Evolutionary conservation across 2,113 vertebrate species (phyloP), one percentile per base, ranked within the genome.

Genomic region (Bufo bufo): DNA sequence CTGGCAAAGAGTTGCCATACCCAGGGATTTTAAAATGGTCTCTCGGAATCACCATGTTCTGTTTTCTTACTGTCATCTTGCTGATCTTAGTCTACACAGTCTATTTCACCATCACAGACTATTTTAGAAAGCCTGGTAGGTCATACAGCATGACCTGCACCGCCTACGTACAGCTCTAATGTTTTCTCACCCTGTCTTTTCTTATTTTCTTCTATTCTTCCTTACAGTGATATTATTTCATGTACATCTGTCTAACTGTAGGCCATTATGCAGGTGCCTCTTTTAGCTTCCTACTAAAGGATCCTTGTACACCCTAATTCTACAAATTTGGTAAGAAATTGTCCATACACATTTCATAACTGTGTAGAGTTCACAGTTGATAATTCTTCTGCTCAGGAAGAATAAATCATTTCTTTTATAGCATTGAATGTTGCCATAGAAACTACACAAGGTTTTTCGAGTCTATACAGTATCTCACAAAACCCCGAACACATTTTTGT

Each of bases 341-440:
- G 79, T 81, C 33, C 43, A 2, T 43, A 45, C 6, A 81, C 17
- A 19, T 20, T 45, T 23, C 5, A 56, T 19, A 11, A 45, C 56
- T 81, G 33, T 81, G 33, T 13, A 63, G 14, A 61, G 58, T 65
- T 59, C 43, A 82, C 80, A 65, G n/a, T 11, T n/a, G 43, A n/a
- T 65, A 49, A 56, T 47, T 56, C 45, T n/a, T 82, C 20, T 43
- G 47, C 20, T 77, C 74, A 79, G 54, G 47, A 6, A 75, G 45
- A 47, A 54, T 47, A 14, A 86, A 79, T 79, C 7, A 50, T 49
- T 78, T 86, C 74, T 52, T 45, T 77, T 45, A 49, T 79, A 47
- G 59, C 47, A 52, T 77, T 78, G 58, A 19, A 86, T 50, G 59
- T 86, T 79, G n/a, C 23, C 59, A 86, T 86, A 77, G 75, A 79